These are phyloP conservation scores for Rhyacophila brunnea DNA, from an alignment of 1,140 invertebrate genomes.

Conservation along the genomic window DNA sequence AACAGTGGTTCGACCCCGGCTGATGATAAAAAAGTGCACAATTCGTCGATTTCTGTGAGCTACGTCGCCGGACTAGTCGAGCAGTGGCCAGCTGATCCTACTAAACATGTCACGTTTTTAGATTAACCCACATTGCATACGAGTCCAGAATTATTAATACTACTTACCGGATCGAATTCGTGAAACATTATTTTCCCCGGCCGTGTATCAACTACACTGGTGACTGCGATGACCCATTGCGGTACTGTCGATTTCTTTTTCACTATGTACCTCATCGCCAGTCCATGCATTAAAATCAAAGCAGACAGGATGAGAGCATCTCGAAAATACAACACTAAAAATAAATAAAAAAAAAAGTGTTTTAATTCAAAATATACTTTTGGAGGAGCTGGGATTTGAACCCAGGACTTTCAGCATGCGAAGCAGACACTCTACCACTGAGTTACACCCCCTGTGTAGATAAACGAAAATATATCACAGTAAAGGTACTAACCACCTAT, in stretches of 20 bases:
- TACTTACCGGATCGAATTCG: conserved; percentile 22
- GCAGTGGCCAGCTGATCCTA: too few relatives aligned
- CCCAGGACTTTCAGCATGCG: conserved; percentile 69
- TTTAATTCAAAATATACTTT: too few relatives aligned
- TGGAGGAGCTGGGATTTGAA: conserved; percentile 68
- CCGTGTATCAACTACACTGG: conserved; percentile 1
- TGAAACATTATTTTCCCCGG: conserved; percentile 20
- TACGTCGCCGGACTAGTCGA: too few relatives aligned
- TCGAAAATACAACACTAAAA: conserved; percentile 16
- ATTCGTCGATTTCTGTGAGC: too few relatives aligned
- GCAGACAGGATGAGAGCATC: conserved; percentile 8
- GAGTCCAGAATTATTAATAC: too few relatives aligned
- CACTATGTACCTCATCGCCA: background rate
- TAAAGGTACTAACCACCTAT: too few relatives aligned
- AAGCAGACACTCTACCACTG: conserved; percentile 70
- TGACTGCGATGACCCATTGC: conserved; percentile 3
- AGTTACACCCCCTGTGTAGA: conserved; percentile 58
- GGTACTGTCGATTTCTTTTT: background rate
- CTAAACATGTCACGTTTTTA: too few relatives aligned
- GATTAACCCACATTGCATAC: too few relatives aligned
- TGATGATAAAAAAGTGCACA: too few relatives aligned
- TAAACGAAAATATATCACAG: background rate
- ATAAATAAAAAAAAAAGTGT: conserved; percentile 14
- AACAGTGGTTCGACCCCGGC: too few relatives aligned
- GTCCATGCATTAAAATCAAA: conserved; percentile 1